Conservation (phyloP, 2,797 vertebrate species). For the Okamejei kenojei region DNA sequence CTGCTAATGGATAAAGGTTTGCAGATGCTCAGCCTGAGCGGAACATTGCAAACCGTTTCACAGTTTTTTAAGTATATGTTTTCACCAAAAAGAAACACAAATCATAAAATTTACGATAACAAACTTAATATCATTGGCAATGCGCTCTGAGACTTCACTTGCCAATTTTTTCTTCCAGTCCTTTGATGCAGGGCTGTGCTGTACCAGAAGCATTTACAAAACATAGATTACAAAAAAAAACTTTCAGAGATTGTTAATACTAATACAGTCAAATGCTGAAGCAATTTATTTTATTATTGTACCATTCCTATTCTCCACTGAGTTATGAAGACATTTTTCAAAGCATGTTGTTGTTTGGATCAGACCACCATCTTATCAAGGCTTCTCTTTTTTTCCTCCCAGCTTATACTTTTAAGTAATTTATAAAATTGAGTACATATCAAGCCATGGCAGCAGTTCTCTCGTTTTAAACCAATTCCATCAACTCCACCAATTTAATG, state of each 20-base stretch:
- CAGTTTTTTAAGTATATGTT: constrained; percentile 8
- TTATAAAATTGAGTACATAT: background rate
- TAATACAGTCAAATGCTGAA: background rate
- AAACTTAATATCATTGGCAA: constrained; percentile 13
- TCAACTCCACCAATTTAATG: background rate
- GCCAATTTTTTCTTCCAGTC: background rate
- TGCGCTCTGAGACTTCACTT: background rate
- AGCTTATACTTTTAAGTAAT: background rate
- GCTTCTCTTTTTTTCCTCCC: background rate
- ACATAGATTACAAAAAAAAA: background rate
- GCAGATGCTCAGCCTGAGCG: background rate
- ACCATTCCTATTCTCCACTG: background rate
- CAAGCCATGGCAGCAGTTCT: background rate
- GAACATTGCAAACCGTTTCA: constrained; percentile 23
- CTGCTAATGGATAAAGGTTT: background rate
- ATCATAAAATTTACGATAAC: constrained; percentile 17
- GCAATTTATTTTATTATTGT: background rate
- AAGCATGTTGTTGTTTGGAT: too few species aligned
- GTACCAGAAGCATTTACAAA: background rate
- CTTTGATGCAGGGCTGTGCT: background rate
- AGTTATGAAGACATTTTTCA: background rate
- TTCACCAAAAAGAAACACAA: constrained; percentile 25
- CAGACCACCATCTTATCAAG: background rate
- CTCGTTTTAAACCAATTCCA: background rate
- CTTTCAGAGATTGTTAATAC: background rate